A percentile compares a stretch with the other conserved stretches of the same genome.
Conservation (phyloP, 2,113 vertebrate species). For the Tetrao urogallus region DNA sequence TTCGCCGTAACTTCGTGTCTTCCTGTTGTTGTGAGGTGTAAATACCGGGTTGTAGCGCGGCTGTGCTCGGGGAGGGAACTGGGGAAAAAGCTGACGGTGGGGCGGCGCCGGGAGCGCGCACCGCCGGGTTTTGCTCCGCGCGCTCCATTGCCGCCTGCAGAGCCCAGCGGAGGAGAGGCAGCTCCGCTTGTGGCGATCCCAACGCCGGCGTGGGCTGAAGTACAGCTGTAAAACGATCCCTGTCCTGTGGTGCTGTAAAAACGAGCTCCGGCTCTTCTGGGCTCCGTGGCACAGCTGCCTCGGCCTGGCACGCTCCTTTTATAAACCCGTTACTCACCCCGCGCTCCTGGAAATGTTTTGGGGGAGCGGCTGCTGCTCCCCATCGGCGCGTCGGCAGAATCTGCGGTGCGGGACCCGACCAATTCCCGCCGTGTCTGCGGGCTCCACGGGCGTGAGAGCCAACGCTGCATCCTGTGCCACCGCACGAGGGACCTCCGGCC, state of each 20-base stretch:
- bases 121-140: background rate
- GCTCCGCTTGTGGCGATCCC: rapidly evolving
- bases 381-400: background rate
- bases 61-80: background rate
- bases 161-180: background rate
- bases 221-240: background rate
- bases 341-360: background rate
- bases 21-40: background rate
- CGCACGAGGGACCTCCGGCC: background rate
- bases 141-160: rapidly evolving
- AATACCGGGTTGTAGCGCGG: background rate
- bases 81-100: slow-evolving; percentile 21
- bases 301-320: background rate
- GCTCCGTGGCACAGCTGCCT: background rate
- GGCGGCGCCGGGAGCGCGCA: background rate
- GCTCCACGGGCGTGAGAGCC: no score
- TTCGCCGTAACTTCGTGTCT: background rate
- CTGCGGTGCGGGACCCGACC: background rate
- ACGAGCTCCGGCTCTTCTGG: background rate
- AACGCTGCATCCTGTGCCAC: background rate
- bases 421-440: no score
- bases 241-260: background rate
- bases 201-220: background rate
- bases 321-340: background rate
- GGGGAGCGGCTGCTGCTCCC: background rate